Conservation (phyloP, 2,113 vertebrate species). For the Chlamydotis undulata region DNA sequence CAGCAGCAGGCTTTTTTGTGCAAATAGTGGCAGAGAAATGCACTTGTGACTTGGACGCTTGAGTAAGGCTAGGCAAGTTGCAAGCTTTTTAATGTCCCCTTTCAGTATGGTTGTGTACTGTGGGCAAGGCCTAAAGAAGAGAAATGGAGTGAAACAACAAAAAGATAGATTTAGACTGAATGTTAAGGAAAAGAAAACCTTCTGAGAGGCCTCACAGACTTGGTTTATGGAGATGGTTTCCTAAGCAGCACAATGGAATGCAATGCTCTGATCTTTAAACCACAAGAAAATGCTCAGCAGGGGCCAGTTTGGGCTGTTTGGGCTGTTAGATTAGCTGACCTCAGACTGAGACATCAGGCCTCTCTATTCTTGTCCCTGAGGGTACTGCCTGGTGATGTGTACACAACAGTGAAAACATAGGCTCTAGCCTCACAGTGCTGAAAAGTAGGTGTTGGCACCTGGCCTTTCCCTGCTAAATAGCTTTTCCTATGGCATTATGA, state of each 20-base stretch:
- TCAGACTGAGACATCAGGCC: not conserved
- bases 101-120: not conserved
- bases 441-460: not conserved
- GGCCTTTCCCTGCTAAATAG: not conserved
- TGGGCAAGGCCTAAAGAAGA: not conserved
- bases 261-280: conserved; percentile 30
- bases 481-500: not conserved
- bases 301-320: not conserved
- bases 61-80: not conserved
- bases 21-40: not conserved
- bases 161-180: not conserved
- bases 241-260: conserved; percentile 15
- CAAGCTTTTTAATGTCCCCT: not conserved
- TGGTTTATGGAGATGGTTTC: not conserved
- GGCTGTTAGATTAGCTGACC: not conserved
- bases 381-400: not conserved
- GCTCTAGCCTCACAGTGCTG: not conserved
- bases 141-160: not conserved
- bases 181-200: not conserved
- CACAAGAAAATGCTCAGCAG: not conserved
- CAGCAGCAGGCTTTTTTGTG: not conserved
- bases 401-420: not conserved
- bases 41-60: fast-evolving
- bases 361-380: not conserved
- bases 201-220: not conserved